A percentile compares a stretch with the other conserved stretches of the same genome.
These are phyloP conservation scores for Onychorhynchus coronatus DNA, from an alignment of 2,113 vertebrate species.

Conservation along the genomic window DNA sequence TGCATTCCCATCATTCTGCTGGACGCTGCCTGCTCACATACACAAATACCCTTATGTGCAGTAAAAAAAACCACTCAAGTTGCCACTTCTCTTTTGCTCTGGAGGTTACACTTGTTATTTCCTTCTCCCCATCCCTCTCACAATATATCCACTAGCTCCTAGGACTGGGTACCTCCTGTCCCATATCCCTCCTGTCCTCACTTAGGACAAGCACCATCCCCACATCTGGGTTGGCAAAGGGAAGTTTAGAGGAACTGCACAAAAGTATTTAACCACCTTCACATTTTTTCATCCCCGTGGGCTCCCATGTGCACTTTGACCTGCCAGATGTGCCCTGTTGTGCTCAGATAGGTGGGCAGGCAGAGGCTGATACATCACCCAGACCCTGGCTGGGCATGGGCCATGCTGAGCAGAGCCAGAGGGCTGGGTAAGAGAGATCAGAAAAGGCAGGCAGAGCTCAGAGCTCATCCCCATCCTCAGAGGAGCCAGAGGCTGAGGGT, in stretches of 20 bases:
- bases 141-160: not conserved
- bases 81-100: not conserved
- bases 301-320: not conserved
- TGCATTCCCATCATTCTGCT: not conserved
- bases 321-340: not conserved
- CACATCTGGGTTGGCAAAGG: not conserved
- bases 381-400: too few species aligned
- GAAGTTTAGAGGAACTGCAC: not conserved
- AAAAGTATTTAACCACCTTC: not conserved
- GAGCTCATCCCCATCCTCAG: not conserved
- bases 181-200: not conserved
- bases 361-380: not conserved
- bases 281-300: fast-evolving
- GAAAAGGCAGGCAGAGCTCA: not conserved
- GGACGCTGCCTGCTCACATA: not conserved
- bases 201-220: fast-evolving
- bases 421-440: not conserved
- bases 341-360: not conserved
- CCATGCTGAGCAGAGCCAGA: fast-evolving
- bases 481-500: not conserved
- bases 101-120: not conserved
- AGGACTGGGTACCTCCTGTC: not conserved
- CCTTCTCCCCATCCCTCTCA: not conserved
- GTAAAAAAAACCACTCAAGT: not conserved
- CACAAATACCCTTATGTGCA: not conserved